phyloP scores from a whole-genome alignment of 2,797 vertebrate genomes.

The Calcarius lapponicus region DNA sequence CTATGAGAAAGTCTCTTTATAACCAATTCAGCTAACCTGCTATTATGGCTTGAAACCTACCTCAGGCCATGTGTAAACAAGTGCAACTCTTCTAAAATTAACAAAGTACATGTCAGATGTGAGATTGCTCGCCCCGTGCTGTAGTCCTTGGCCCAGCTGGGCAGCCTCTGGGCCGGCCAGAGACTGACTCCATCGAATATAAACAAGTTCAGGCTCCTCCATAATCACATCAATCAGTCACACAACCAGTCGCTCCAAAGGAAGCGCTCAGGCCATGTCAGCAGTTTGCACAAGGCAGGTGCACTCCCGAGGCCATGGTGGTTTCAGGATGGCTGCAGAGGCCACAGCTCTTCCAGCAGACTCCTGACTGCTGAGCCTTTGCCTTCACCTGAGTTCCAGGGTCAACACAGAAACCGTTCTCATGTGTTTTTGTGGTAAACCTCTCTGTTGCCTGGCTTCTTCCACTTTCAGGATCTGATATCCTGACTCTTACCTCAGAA shows the following conservation, averaged over 20 bases:
- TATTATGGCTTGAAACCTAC: fast-evolving
- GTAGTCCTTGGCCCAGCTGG: background rate
- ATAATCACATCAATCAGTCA: background rate
- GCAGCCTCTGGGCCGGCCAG: background rate
- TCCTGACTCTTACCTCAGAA: background rate
- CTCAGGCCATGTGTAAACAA: background rate
- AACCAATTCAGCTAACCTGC: background rate
- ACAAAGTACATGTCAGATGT: fast-evolving
- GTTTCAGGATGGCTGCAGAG: background rate
- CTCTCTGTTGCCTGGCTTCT: background rate
- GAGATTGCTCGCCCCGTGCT: background rate
- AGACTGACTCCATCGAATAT: fast-evolving
- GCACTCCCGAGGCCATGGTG: background rate
- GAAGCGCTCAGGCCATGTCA: background rate
- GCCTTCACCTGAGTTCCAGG: background rate
- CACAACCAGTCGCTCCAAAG: background rate
- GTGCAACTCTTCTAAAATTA: background rate
- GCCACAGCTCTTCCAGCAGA: background rate
- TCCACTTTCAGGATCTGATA: background rate
- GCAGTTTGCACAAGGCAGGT: background rate
- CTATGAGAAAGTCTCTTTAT: background rate
- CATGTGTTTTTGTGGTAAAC: background rate
- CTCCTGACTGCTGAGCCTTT: background rate
- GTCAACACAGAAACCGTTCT: background rate
- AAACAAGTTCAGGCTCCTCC: background rate